Evolutionary conservation across 2,113 vertebrate genomes (phyloP).

Genomic region (Neodontobutis hainanensis): DNA sequence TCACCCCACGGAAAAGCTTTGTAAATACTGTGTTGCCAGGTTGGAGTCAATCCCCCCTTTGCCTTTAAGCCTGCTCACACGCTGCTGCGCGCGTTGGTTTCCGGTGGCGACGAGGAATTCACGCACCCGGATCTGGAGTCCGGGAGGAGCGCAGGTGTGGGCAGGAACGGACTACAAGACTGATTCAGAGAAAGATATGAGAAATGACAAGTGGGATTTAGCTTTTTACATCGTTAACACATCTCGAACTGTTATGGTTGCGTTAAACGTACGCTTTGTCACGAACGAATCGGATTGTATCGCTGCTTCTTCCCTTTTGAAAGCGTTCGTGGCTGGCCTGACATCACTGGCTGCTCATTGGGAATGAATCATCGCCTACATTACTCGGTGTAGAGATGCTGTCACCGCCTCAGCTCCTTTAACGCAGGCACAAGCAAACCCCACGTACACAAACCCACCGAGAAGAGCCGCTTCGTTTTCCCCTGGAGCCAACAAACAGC

Average conservation of each 20-base stretch:
- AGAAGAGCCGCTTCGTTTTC: not conserved
- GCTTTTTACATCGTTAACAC: not conserved
- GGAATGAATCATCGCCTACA: conserved; percentile 58
- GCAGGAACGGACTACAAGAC: conserved; percentile 32
- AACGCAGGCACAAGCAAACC: conserved; percentile 3
- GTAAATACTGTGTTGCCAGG: conserved; percentile 54
- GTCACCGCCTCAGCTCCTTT: conserved; percentile 26
- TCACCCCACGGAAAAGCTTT: rapidly evolving
- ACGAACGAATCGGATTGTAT: not conserved
- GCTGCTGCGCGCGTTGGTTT: not conserved
- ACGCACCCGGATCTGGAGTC: conserved; percentile 26
- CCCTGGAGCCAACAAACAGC: not conserved
- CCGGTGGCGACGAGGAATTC: not conserved
- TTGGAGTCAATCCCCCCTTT: conserved; percentile 12
- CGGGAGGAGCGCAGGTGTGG: not conserved
- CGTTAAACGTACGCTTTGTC: not conserved
- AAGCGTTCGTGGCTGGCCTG: conserved; percentile 25
- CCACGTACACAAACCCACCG: not conserved
- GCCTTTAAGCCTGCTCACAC: not conserved
- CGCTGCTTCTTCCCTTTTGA: conserved; percentile 28
- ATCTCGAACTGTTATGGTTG: too few relatives aligned
- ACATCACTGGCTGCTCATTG: conserved; percentile 33
- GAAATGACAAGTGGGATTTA: not conserved
- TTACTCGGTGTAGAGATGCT: conserved; percentile 46
- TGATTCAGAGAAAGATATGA: not conserved